A percentile compares a stretch with the other conserved stretches of the same genome.
These are phyloP conservation scores for Spilogale gracilis DNA, from an alignment of 2,113 vertebrate genomes.

Conservation along the genomic window DNA sequence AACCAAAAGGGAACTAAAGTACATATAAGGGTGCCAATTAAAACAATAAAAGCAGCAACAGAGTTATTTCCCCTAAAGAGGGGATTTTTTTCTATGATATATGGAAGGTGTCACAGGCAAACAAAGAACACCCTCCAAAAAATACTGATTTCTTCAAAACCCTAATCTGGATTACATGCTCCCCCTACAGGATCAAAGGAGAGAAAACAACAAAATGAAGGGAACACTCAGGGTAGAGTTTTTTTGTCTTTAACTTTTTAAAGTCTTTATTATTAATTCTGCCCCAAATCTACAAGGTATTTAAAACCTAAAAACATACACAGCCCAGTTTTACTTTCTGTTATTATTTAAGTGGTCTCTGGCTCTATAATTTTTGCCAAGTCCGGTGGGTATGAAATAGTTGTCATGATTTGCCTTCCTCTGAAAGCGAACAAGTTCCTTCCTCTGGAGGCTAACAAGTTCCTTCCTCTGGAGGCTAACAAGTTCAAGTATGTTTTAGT, in stretches of 20 bases:
- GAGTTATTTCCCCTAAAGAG: neutral
- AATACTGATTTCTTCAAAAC: conserved; percentile 31
- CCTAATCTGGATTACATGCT: neutral
- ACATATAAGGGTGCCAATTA: neutral
- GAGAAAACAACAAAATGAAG: conserved; percentile 26
- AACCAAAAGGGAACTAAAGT: conserved; percentile 39
- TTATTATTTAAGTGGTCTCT: neutral
- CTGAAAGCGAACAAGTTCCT: too few relatives aligned
- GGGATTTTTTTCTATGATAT: conserved; percentile 38
- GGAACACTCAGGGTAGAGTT: neutral
- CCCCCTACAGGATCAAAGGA: neutral
- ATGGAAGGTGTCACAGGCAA: neutral
- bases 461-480: conserved; percentile 4
- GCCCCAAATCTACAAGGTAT: neutral
- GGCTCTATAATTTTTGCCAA: neutral
- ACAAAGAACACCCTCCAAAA: neutral
- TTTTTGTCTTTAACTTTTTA: neutral
- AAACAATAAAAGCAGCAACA: neutral
- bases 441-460: conserved; percentile 21
- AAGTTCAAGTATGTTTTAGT: neutral
- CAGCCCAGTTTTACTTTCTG: neutral
- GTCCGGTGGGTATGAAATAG: neutral
- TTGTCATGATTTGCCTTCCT: conserved; percentile 5
- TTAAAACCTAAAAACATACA: conserved; percentile 4
- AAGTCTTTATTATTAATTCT: conserved; percentile 39